phyloP scores from a whole-genome alignment of 2,113 vertebrate species.

The Acinonyx jubatus region DNA sequence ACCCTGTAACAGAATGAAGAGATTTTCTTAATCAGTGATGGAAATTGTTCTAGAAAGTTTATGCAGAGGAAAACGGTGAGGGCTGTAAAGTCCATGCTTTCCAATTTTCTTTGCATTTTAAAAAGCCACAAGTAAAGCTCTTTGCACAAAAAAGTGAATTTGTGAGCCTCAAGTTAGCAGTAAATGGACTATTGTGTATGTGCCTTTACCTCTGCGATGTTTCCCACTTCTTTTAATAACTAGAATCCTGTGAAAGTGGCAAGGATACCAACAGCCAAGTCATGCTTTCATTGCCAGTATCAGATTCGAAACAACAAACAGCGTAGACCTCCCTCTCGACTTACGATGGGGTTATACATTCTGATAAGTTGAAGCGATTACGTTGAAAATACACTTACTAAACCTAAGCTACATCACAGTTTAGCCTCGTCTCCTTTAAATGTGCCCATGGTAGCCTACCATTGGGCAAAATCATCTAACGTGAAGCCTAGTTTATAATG shows the following conservation, averaged over 20 bases:
- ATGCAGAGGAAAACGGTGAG: neutral
- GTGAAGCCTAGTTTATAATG: neutral
- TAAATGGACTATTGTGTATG: slow-evolving; percentile 61
- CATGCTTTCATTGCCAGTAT: slow-evolving; percentile 66
- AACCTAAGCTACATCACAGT: neutral
- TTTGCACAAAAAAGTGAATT: neutral
- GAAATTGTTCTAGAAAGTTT: neutral
- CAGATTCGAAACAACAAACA: slow-evolving; percentile 68
- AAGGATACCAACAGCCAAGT: slow-evolving; percentile 59
- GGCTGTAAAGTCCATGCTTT: neutral
- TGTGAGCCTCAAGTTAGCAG: slow-evolving; percentile 64
- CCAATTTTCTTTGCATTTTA: neutral
- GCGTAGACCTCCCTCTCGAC: neutral
- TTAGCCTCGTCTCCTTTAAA: neutral
- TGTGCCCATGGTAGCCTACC: no score
- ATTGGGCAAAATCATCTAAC: neutral
- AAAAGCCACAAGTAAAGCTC: neutral
- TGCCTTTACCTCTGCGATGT: slow-evolving; percentile 31
- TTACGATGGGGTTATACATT: neutral
- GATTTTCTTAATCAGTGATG: slow-evolving; percentile 47
- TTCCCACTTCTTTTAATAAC: slow-evolving; percentile 67
- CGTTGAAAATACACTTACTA: neutral
- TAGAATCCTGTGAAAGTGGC: slow-evolving; percentile 69
- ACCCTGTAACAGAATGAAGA: slow-evolving; percentile 67
- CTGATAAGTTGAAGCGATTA: neutral